Base-by-base conservation (phyloP, 1,140 invertebrate genomes). In the Platyscapa corneri region DNA sequence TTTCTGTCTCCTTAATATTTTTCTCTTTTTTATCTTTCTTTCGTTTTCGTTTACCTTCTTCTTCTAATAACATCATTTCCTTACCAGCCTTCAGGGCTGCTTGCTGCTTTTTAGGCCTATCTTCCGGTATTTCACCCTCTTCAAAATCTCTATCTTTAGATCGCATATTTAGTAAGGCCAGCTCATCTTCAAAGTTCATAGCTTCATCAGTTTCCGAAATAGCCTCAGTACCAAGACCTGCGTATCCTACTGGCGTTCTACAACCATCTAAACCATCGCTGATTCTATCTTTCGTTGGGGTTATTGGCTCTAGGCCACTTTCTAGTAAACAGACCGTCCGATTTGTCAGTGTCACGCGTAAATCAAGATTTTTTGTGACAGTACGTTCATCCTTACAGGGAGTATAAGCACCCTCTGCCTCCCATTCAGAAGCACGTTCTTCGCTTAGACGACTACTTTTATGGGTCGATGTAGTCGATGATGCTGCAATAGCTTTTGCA, bases 1-100 rank as follows among this genome's bases (percentile, higher is more conserved):
- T 95, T 91, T 94, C 95, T 87, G 78, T 93, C 89, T 92, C 95
- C 91, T 93, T 95, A 37, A 84, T 86, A 46, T 83, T 87, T 32
- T 93, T 93, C 27, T 93, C 91, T 30, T 93, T 92, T 77, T 93
- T 93, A 34, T 94, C 91, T 42, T 91, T 91, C 75, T 91, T 92
- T 60, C 88, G 89, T 64, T 89, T 91, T 34, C 90, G 87, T 77
- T 91, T 92, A 49, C 89, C 87, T 20, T 94, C 93, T 12, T 95
- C 93, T 37, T 92, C 82, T 18, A 67, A 16, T 20, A 78, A 3
- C 34, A 53, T 18, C 20, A 81, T 18, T 18, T 64, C 34, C 42
- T 76, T 79, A 27, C 20, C 2, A 67, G 67, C 27, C 18, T 78
- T 78, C 30, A 27, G 12, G 1, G 46, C 74, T 0, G 70, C 76